These are phyloP conservation scores for Macrostomum cliftonense DNA, from an alignment of 2,888 invertebrate species.

Conservation along the genomic window DNA sequence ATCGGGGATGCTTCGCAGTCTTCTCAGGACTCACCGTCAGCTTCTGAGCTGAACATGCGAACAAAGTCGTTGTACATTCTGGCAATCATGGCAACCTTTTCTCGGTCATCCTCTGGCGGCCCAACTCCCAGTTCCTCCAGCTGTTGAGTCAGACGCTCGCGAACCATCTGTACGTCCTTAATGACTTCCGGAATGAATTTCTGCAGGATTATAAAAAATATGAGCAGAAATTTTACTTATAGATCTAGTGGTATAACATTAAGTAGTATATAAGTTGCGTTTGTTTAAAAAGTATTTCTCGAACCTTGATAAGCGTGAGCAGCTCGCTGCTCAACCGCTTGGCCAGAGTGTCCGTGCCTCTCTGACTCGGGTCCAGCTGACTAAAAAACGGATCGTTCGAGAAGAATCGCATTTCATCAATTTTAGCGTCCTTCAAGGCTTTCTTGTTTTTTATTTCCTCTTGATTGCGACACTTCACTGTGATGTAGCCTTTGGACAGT, in stretches of 20 bases:
- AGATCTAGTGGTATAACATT: no score
- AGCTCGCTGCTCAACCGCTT: conserved; percentile 4
- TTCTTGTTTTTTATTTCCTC: conserved; percentile 7
- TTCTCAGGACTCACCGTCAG: no score
- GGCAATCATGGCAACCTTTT: no score
- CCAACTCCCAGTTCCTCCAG: neutral
- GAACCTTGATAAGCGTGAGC: conserved; percentile 5
- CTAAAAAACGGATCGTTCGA: neutral
- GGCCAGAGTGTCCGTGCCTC: conserved; percentile 2
- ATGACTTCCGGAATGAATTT: no score
- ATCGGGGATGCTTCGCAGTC: no score
- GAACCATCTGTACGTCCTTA: conserved; percentile 1
- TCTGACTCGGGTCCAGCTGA: no score
- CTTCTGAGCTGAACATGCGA: no score
- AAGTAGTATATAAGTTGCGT: no score
- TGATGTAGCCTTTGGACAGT: conserved; percentile 11
- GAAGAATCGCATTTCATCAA: conserved; percentile 10
- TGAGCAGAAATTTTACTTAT: no score
- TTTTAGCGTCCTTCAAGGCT: conserved; percentile 4
- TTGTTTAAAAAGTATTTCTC: no score
- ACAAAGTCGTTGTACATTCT: no score
- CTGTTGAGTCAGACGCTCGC: neutral
- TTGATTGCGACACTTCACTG: conserved; percentile 13
- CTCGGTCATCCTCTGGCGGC: neutral
- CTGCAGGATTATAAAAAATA: no score